A percentile compares a stretch with the other conserved stretches of the same genome.
These are phyloP conservation scores for Callocephalon fimbriatum DNA, from an alignment of 2,113 vertebrate genomes.

Conservation along the genomic window DNA sequence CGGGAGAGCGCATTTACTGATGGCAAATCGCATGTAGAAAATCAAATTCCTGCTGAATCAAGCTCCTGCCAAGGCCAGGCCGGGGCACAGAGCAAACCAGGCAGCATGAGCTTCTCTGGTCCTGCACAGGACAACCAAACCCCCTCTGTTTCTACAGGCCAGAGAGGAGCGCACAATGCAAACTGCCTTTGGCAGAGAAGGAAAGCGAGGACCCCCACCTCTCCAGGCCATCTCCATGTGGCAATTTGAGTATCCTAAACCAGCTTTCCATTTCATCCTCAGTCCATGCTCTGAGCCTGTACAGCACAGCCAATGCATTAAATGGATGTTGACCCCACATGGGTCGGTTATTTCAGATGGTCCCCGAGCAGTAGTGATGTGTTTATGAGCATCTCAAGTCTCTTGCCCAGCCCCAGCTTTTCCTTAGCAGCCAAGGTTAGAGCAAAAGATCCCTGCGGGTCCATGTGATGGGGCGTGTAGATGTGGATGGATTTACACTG, in stretches of 20 bases:
- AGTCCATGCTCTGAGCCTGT: background rate
- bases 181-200: background rate
- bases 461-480: background rate
- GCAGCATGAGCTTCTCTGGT: background rate
- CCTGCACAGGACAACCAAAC: background rate
- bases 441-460: background rate
- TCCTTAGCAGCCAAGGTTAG: background rate
- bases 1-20: background rate
- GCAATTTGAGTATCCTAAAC: background rate
- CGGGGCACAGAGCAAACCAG: background rate
- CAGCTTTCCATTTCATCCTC: background rate
- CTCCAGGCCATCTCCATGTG: background rate
- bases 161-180: no score
- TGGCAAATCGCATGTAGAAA: background rate
- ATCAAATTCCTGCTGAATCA: background rate
- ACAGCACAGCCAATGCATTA: fast-evolving
- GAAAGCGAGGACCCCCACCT: background rate
- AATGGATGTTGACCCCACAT: background rate
- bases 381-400: background rate
- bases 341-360: background rate
- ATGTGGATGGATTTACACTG: background rate
- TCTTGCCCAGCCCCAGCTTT: background rate
- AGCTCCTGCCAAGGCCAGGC: background rate
- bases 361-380: background rate
- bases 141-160: fast-evolving